Base-by-base conservation (phyloP, 2,797 vertebrate species). In the Otolemur crassicaudatus region DNA sequence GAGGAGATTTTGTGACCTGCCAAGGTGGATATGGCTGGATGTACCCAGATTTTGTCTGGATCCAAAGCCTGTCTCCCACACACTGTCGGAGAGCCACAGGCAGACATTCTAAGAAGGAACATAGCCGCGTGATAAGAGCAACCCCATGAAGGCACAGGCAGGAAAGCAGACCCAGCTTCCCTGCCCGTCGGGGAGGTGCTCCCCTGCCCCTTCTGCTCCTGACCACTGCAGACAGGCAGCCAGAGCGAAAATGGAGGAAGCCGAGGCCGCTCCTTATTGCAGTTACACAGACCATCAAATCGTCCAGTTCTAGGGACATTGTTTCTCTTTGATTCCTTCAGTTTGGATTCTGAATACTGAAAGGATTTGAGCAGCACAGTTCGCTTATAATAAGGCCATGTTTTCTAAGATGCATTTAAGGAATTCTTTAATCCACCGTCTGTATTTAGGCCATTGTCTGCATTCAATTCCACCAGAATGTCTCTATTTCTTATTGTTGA, bases 311-410 rank as follows among this genome's bases (percentile, higher is more conserved):
- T 56, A 63, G 75, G 70, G 85, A 37, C 69, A 7, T 14, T 2
- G 1, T 31, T 37, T 56, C 7, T 69, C 27, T 69, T 56, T 22
- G 19, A 31, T 58, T 31, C 22, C 22, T 69, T 91, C 1, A 4
- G 27, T 13, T 40, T 34, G 61, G 58, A 9, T 22, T 60, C 43
- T 40, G 58, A 79, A 58, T 40, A n/a, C 20, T 17, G 61, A 75
- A 46, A 60, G 37, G 6, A 19, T 43, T 2, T 25, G 22, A 22
- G 2, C 0, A 1, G 20, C 20, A 1, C 9, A 0, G 27, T 43
- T 65, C 13, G 19, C 46, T 81, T 67, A 31, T 49, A n/a, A 58
- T 2, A 31, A 61, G 65, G 58, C 5, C 70, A 4, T 8, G 9
- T 40, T 34, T 89, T 43, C 25, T 40, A 27, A 73, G 34, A 67